Evolutionary conservation across 2,113 vertebrate species (phyloP), one percentile per base, ranked within the genome.

Genomic region (Xiphias gladius): DNA sequence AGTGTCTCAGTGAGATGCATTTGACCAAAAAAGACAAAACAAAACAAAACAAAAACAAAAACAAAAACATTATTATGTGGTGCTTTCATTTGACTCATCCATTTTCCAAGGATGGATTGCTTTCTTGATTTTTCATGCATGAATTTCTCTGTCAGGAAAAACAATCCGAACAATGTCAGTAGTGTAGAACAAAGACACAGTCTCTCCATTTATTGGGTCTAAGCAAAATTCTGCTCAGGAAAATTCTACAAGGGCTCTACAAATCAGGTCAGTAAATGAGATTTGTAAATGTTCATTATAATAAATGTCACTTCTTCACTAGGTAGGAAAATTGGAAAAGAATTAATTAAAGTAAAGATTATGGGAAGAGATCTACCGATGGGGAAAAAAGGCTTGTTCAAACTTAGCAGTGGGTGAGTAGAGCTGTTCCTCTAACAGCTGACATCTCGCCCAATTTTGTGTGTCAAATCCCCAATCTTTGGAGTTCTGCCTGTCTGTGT

Each of bases 381-480:
- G 77, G 64, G 58, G 1, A 20, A 72, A 57, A 64, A 0, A 4
- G 54, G 61, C 61, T 81, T 62, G 68, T 72, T 82, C 68, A 81
- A 76, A 83, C 19, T 64, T 83, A 79, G 76, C 64, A 73, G 74
- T 72, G 79, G 85, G 80, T 54, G 82, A 84, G 75, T 11, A 63
- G 35, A 74, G 83, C 32, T 61, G 79, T 86, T 84, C 82, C 63
- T 30, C 55, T 74, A 82, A 90, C 20, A 88, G 48, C 68, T 66
- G 57, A 78, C 48, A 79, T 76, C 75, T 73, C 16, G 16, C 52
- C 80, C 75, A 82, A 71, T 89, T 91, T 73, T 86, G 35, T 30
- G 61, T 68, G 82, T 76, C 77, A 88, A 90, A 85, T 87, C 77
- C 14, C 61, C 54, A 79, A 67, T 88, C 62, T 75, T 79, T n/a